phyloP scores from a whole-genome alignment of 2,797 vertebrate genomes.

The Enteromius argenteus region DNA sequence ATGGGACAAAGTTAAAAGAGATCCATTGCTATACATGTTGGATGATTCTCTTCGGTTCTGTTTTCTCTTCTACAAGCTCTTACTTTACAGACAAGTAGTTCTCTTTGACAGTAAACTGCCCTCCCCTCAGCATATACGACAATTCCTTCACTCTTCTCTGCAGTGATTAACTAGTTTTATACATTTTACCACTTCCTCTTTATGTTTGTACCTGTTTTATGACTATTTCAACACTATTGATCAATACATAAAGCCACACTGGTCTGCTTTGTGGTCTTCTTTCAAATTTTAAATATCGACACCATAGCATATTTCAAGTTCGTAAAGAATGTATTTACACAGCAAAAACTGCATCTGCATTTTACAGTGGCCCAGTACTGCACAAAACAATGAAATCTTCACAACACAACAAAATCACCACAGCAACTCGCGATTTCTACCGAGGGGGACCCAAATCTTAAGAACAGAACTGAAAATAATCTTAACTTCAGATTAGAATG shows the following conservation, averaged over 20 bases:
- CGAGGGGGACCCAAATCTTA: no score
- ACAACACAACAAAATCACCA: no score
- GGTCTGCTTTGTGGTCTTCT: neutral
- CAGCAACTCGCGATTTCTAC: no score
- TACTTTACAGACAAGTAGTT: slow-evolving; percentile 9
- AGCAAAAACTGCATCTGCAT: neutral
- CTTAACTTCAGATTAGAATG: no score
- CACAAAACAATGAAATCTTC: neutral
- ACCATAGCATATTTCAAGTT: slow-evolving; percentile 2
- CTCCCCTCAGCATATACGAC: neutral
- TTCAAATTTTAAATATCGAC: neutral
- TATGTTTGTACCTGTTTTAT: neutral
- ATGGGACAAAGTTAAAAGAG: neutral
- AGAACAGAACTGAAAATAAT: no score
- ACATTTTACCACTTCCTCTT: neutral
- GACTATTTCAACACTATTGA: neutral
- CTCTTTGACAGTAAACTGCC: neutral
- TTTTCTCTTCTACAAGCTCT: neutral
- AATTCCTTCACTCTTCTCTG: neutral
- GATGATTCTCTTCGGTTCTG: neutral
- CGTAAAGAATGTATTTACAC: neutral
- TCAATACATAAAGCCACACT: slow-evolving; percentile 4
- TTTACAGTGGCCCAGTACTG: neutral
- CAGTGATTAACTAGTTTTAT: neutral
- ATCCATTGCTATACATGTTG: neutral